A percentile compares a stretch with the other conserved stretches of the same genome.
Conservation (phyloP, 2,797 vertebrate genomes). For the Eidolon dupreanum region DNA sequence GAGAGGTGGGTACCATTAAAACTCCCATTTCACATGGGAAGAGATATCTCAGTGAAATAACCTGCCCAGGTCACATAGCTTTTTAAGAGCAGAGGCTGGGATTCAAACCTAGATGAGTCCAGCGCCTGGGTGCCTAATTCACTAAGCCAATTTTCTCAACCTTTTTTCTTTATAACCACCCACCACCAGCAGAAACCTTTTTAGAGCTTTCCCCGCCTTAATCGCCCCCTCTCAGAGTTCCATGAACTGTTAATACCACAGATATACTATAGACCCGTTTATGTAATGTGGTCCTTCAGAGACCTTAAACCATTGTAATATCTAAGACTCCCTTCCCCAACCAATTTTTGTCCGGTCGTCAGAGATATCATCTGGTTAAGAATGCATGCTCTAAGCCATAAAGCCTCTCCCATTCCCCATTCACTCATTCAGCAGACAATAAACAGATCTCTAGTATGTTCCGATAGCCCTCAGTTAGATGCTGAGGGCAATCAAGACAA, state of each 20-base stretch:
- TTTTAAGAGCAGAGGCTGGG: not conserved
- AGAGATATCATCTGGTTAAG: not conserved
- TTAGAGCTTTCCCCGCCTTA: not conserved
- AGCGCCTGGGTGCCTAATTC: not conserved
- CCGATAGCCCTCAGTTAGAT: not conserved
- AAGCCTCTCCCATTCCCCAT: not conserved
- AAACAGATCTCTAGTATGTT: not conserved
- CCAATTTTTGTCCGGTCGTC: not conserved
- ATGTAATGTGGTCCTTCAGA: not conserved
- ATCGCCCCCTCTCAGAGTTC: not conserved
- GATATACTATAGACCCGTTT: not conserved
- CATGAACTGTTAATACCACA: not conserved
- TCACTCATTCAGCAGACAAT: not conserved
- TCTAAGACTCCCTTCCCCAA: not conserved
- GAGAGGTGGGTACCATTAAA: not conserved
- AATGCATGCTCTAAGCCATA: not conserved
- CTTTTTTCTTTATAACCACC: not conserved
- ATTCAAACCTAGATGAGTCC: not conserved
- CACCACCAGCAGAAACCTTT: not conserved
- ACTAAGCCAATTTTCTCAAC: not conserved
- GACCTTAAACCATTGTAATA: not conserved
- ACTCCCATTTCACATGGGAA: not conserved
- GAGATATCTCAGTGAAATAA: not conserved
- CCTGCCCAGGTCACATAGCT: not conserved
- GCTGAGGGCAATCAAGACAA: not conserved